Evolutionary conservation across 2,797 vertebrate genomes (phyloP), one percentile per base, ranked within the genome.

Genomic region (Microcaecilia unicolor): DNA sequence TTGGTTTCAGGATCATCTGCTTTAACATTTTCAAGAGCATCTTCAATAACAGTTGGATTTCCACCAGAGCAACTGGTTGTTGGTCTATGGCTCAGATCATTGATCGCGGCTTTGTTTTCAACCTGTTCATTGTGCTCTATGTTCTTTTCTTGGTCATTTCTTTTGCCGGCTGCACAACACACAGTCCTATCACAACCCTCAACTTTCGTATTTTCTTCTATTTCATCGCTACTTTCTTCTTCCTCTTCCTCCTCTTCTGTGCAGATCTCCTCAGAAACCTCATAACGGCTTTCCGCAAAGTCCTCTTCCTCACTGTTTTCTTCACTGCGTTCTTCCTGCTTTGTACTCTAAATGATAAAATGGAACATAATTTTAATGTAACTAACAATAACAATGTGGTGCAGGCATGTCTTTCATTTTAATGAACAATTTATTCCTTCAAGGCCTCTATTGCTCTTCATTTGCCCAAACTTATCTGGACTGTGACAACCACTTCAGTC

Each of bases 11-110:
- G 70, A 58, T 97, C 89, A 2, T 98, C 74, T 58, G 20, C 70
- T 3, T 74, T 77, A 33, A 90, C 81, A 62, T 67, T 84, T 54
- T 94, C 89, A 43, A 99, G 62, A 28, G 77, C 83, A 2, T 98
- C 93, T 10, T 99, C 94, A 14, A 94, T 91, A 5, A 94, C 81
- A 0, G 84, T 95, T 15, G 96, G 92, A 58, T 97, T 99, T 48
- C 90, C 89, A 8, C 69, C 79, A 1, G 62, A 67, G 22, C 81
- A 73, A 15, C 81, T 72, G 16, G 75, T 43, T 11, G 56, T 57
- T 7, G 54, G 45, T 24, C 58, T 73, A 5, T 11, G 25, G 23
- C 55, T 76, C 1, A 2, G 15, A 41, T 81, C 76, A 10, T 84
- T 83, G 35, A 68, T 49, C 35, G 78, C 25, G 2, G 44, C 41